Evolutionary conservation across 1,140 invertebrate genomes (phyloP).

Genomic region (Chrysoperla carnea): DNA sequence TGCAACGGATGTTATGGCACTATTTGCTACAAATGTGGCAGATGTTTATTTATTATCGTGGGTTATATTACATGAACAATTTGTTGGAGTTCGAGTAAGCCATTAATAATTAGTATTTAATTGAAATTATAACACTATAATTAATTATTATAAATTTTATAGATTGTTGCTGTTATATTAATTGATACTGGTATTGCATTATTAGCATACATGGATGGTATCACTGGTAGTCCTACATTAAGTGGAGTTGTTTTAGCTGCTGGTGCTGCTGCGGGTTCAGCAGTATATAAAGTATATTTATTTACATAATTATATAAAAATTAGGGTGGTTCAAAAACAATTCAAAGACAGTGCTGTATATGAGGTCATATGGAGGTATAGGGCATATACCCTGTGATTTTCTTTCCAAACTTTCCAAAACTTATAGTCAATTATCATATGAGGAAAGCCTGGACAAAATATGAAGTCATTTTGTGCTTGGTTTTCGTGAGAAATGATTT

Average conservation of each 20-base stretch:
- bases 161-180: constrained; percentile 90
- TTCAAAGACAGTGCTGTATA: too few relatives aligned
- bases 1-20: constrained; percentile 78
- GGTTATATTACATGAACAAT: constrained; percentile 92
- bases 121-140: too few relatives aligned
- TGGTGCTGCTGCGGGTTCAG: constrained; percentile 71
- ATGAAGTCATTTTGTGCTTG: too few relatives aligned
- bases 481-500: too few relatives aligned
- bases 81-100: constrained; percentile 85
- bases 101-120: background rate
- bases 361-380: background rate
- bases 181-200: constrained; percentile 88
- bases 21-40: constrained; percentile 85
- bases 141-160: constrained; percentile 4
- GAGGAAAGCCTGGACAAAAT: too few relatives aligned
- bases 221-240: constrained; percentile 75
- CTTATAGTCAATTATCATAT: too few relatives aligned
- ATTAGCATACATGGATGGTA: constrained; percentile 89
- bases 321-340: background rate
- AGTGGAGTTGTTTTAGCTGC: constrained; percentile 80
- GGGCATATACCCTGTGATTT: too few relatives aligned
- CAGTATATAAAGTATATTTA: constrained; percentile 68
- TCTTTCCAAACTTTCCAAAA: too few relatives aligned
- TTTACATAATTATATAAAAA: constrained; percentile 3
- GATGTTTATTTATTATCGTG: constrained; percentile 88